phyloP scores from a whole-genome alignment of 2,113 vertebrate species.

The Aleadryas rufinucha region DNA sequence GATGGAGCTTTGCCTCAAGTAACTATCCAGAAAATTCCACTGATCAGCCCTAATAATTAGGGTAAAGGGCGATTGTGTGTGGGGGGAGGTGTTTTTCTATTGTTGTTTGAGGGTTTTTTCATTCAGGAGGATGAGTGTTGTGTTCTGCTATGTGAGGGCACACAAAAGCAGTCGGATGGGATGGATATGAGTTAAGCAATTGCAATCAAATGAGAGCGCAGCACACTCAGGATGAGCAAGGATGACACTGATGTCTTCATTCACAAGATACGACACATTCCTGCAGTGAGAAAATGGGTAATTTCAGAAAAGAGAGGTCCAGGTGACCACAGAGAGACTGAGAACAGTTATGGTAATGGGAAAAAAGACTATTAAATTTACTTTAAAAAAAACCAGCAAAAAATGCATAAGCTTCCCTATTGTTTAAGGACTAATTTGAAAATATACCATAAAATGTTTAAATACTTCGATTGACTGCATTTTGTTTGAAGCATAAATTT shows the following conservation, averaged over 20 bases:
- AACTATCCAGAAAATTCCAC: neutral
- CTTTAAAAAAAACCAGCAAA: accelerated
- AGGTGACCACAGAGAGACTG: neutral
- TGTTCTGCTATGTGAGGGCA: neutral
- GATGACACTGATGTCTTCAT: neutral
- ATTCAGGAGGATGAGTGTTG: neutral
- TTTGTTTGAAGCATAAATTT: neutral
- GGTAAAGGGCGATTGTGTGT: accelerated
- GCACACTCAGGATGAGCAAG: neutral
- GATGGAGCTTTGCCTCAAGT: neutral
- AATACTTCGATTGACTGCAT: neutral
- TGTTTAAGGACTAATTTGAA: neutral
- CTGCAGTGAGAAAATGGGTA: neutral
- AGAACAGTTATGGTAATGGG: neutral
- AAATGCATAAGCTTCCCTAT: neutral
- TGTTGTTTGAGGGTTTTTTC: neutral
- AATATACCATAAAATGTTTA: neutral
- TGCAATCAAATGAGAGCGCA: neutral
- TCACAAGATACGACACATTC: neutral
- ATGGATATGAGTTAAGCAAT: neutral
- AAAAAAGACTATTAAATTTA: neutral
- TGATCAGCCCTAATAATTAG: neutral
- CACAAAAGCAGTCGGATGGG: neutral
- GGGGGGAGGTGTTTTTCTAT: neutral
- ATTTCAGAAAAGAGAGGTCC: neutral